Evolutionary conservation across 2,797 vertebrate genomes (phyloP).

Genomic region (Myotis vivesi): DNA sequence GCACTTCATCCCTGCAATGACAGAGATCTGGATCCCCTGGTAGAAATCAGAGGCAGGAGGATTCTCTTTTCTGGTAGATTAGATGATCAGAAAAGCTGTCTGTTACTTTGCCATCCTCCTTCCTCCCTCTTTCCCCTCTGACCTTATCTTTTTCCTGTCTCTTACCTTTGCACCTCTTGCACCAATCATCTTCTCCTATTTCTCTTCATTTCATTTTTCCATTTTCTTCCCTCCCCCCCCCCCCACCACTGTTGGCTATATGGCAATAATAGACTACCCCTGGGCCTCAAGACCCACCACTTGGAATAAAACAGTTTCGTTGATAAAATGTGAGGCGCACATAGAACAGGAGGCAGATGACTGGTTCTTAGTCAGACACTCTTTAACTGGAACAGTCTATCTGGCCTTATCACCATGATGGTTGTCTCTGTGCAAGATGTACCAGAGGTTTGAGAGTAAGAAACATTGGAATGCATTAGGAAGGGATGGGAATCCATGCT

Average conservation of each 20-base stretch:
- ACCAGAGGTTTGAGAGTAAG: neutral
- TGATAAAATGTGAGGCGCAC: neutral
- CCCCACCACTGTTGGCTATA: neutral
- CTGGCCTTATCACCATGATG: neutral
- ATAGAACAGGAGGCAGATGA: neutral
- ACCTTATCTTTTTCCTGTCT: neutral
- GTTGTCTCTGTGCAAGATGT: neutral
- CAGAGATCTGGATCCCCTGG: slow-evolving; percentile 35
- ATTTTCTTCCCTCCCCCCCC: fast-evolving
- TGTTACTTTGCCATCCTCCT: neutral
- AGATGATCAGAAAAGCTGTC: neutral
- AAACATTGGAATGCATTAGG: neutral
- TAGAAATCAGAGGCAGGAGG: neutral
- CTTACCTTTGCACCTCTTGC: neutral
- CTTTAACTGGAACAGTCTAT: neutral
- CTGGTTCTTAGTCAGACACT: neutral
- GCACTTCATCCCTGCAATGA: slow-evolving; percentile 62
- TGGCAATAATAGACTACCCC: neutral
- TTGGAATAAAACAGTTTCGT: slow-evolving; percentile 13
- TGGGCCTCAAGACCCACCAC: neutral
- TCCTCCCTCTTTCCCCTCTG: neutral
- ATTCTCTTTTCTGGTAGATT: neutral
- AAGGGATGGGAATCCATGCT: neutral
- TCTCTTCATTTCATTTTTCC: neutral
- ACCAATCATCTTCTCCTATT: neutral